These are phyloP conservation scores for Drosophila teissieri DNA, from an alignment of 1,140 invertebrate species.

Conservation along the genomic window DNA sequence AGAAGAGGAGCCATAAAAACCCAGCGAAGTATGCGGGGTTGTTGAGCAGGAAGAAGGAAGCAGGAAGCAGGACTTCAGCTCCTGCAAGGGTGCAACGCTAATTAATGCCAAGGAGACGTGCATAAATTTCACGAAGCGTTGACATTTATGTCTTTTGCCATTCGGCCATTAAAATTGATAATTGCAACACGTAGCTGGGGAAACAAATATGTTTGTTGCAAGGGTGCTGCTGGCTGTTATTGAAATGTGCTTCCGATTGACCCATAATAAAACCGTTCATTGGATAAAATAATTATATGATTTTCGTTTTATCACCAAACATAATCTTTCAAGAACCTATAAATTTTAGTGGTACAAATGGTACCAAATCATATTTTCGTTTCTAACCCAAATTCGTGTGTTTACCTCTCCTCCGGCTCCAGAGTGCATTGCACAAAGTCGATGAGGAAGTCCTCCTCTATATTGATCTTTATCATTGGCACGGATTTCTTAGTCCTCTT, in stretches of 20 bases:
- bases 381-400: too few relatives aligned
- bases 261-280: neutral
- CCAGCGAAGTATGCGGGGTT: neutral
- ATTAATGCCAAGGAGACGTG: constrained; percentile 76
- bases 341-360: too few relatives aligned
- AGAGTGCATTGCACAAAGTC: constrained; percentile 80
- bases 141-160: constrained; percentile 69
- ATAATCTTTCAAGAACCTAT: too few relatives aligned
- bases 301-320: too few relatives aligned
- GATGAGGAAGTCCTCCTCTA: constrained; percentile 66
- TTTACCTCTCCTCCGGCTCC: constrained; percentile 69
- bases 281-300: neutral
- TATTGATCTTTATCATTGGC: constrained; percentile 21
- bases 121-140: constrained; percentile 75
- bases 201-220: constrained; percentile 37
- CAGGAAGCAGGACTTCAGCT: neutral
- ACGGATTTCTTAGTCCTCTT: constrained; percentile 21
- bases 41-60: neutral
- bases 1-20: constrained; percentile 35
- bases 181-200: constrained; percentile 65
- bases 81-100: constrained; percentile 64
- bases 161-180: constrained; percentile 74
- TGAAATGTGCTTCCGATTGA: constrained; percentile 24
- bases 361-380: too few relatives aligned
- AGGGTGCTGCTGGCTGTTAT: constrained; percentile 21